Conservation (phyloP, 2,113 vertebrate genomes). For the Neopipo cinnamomea region DNA sequence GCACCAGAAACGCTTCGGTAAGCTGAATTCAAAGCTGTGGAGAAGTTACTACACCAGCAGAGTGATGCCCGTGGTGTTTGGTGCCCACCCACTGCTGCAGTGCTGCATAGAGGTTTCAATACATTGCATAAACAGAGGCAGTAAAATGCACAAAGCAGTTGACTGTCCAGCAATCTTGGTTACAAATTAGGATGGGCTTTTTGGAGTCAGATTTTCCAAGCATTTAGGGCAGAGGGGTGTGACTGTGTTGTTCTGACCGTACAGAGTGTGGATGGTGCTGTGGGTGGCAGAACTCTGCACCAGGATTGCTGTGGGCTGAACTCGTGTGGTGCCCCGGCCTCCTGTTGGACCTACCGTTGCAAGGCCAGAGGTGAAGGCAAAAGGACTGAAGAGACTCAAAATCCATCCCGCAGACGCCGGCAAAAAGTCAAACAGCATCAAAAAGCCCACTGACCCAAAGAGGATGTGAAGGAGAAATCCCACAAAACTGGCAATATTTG, state of each 20-base stretch:
- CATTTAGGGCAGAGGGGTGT: background rate
- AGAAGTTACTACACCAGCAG: background rate
- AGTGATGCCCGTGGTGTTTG: no score
- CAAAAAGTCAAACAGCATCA: constrained; percentile 75
- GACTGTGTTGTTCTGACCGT: fast-evolving
- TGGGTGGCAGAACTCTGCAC: background rate
- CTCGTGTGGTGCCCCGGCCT: background rate
- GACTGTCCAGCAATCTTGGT: background rate
- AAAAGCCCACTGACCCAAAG: constrained; percentile 78
- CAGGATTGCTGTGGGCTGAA: background rate
- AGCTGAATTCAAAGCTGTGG: background rate
- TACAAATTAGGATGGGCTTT: fast-evolving
- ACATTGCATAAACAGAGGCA: background rate
- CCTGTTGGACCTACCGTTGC: constrained; percentile 71
- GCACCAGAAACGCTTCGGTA: background rate
- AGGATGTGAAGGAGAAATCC: constrained; percentile 79
- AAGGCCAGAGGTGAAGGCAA: constrained; percentile 82
- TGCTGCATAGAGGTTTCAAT: fast-evolving
- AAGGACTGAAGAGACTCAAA: constrained; percentile 83
- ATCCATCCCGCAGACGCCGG: constrained; percentile 77
- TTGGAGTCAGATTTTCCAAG: background rate
- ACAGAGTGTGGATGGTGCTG: fast-evolving
- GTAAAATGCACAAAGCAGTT: fast-evolving
- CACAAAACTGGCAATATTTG: constrained; percentile 79
- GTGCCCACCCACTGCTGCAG: background rate